Evolutionary conservation across 2,797 vertebrate genomes (phyloP).

Genomic region (Spondyliosoma cantharus): DNA sequence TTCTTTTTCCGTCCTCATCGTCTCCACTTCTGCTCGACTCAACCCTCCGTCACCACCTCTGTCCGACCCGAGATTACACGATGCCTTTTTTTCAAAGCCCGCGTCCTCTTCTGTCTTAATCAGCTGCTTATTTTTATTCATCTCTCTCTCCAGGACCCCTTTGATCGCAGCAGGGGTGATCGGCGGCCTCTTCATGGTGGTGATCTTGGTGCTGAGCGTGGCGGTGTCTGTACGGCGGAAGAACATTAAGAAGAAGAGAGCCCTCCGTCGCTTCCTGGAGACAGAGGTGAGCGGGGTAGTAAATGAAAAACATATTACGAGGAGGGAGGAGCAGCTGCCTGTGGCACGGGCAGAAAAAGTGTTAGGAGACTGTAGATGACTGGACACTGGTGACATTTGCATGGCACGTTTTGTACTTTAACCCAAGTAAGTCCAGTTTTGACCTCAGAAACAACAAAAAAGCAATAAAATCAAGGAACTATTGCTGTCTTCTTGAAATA

Average conservation of each 20-base stretch:
- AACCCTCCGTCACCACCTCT: slow-evolving; percentile 16
- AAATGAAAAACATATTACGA: not conserved
- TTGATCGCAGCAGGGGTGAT: slow-evolving; percentile 96
- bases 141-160: slow-evolving; percentile 87
- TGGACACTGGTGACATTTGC: not conserved
- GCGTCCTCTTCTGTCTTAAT: slow-evolving; percentile 50
- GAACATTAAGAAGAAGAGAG: slow-evolving; percentile 98
- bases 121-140: slow-evolving; percentile 10
- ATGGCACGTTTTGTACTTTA: not conserved
- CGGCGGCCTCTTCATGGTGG: slow-evolving; percentile 94
- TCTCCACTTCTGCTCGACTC: not conserved
- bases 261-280: slow-evolving; percentile 94
- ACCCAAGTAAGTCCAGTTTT: not conserved
- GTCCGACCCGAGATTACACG: slow-evolving; percentile 34
- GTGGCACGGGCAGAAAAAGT: not conserved
- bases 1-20: not conserved
- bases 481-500: no score
- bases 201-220: slow-evolving; percentile 92
- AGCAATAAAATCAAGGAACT: no score
- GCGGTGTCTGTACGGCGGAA: slow-evolving; percentile 94
- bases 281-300: slow-evolving; percentile 89
- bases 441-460: not conserved
- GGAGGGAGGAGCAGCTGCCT: not conserved
- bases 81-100: slow-evolving; percentile 13
- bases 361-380: slow-evolving; percentile 1